Conservation (phyloP, 2,113 vertebrate genomes). For the rat (Rattus norvegicus) region DNA sequence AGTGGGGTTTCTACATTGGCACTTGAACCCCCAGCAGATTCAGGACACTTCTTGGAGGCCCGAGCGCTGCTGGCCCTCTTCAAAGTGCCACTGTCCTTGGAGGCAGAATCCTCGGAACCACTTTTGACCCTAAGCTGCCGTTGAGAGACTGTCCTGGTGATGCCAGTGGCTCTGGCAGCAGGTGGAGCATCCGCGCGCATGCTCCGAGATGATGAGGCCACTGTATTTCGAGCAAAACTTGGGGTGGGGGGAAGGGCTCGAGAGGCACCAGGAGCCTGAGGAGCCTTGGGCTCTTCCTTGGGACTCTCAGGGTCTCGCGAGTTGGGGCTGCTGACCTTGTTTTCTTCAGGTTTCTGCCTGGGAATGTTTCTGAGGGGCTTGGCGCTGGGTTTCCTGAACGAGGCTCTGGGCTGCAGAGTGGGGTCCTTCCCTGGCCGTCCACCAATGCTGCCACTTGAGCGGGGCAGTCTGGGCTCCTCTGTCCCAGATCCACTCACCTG, state of each 20-base stretch:
- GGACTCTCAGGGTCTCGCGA: conserved; percentile 85
- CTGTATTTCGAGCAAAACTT: conserved; percentile 94
- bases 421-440: conserved; percentile 87
- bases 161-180: conserved; percentile 78
- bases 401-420: conserved; percentile 77
- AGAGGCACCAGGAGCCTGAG: conserved; percentile 47
- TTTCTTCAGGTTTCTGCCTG: conserved; percentile 89
- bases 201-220: conserved; percentile 93
- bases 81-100: conserved; percentile 83
- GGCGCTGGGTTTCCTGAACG: conserved; percentile 90
- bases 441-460: conserved; percentile 71
- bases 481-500: conserved; percentile 89
- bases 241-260: conserved; percentile 85
- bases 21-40: conserved; percentile 82
- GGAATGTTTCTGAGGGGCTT: conserved; percentile 92
- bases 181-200: conserved; percentile 86
- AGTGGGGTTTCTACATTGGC: conserved; percentile 70
- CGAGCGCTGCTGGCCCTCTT: conserved; percentile 90
- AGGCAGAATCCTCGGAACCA: conserved; percentile 76
- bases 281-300: conserved; percentile 83
- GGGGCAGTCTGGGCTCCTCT: conserved; percentile 88
- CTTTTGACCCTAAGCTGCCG: conserved; percentile 83
- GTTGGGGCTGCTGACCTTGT: conserved; percentile 92
- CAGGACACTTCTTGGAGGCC: conserved; percentile 81
- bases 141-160: conserved; percentile 87